Conservation (phyloP, 2,113 vertebrate genomes). For the Cichladusa arquata region DNA sequence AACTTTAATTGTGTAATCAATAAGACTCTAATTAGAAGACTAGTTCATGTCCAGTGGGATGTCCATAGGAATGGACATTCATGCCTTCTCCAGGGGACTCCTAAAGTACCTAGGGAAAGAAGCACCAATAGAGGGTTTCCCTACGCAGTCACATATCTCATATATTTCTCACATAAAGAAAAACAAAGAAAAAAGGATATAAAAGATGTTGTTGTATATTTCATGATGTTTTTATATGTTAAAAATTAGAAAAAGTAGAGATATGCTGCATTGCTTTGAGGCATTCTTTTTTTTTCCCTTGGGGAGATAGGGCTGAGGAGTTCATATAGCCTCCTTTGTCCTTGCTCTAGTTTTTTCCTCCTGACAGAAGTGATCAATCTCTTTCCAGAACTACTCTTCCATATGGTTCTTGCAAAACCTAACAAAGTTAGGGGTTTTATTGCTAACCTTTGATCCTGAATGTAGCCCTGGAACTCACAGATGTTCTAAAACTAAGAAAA, state of each 20-base stretch:
- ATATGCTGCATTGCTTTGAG: background rate
- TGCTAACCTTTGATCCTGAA: background rate
- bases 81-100: background rate
- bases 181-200: background rate
- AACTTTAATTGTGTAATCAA: background rate
- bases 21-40: background rate
- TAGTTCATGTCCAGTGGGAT: background rate
- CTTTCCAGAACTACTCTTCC: background rate
- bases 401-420: background rate
- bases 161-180: background rate
- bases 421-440: background rate
- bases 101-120: background rate
- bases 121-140: background rate
- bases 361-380: background rate
- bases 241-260: background rate
- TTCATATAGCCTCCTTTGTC: background rate
- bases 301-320: background rate
- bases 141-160: background rate
- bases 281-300: background rate
- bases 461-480: background rate
- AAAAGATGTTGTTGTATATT: background rate
- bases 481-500: background rate
- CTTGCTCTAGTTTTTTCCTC: background rate
- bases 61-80: background rate
- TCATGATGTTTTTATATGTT: background rate